Percentiles rank a stretch among this genome's conserved stretches.
phyloP scores from a whole-genome alignment of 2,113 vertebrate species.

The Murina feae region DNA sequence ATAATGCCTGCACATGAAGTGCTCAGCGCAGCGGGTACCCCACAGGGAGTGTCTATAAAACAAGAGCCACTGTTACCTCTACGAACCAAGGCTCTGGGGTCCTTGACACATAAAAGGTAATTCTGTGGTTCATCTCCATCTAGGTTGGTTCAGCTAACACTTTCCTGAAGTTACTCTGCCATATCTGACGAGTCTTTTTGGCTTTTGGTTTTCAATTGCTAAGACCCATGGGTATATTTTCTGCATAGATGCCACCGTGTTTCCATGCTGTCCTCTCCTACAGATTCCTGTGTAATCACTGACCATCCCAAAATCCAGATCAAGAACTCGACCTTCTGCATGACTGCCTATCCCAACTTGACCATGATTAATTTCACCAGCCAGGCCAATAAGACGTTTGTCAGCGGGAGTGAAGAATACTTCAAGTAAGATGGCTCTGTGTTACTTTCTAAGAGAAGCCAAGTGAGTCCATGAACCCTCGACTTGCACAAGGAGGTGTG shows the following conservation, averaged over 20 bases:
- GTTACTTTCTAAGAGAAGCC: not conserved
- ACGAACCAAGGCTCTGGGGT: not conserved
- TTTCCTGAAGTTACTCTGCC: not conserved
- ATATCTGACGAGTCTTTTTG: not conserved
- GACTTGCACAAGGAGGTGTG: not conserved
- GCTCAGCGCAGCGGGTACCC: not conserved
- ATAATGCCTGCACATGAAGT: not conserved
- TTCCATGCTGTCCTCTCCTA: not conserved
- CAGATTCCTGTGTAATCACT: conserved; percentile 92
- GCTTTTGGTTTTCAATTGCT: not conserved
- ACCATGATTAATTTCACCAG: conserved; percentile 91
- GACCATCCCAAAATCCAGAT: conserved; percentile 91
- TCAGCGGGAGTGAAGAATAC: conserved; percentile 98
- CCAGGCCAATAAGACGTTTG: conserved; percentile 90
- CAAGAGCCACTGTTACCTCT: not conserved
- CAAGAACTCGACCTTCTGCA: conserved; percentile 94
- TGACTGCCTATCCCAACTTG: conserved; percentile 93
- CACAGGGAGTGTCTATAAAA: rapidly evolving
- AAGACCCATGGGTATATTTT: rapidly evolving
- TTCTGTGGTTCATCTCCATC: not conserved
- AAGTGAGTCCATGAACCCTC: not conserved
- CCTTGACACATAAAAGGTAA: rapidly evolving
- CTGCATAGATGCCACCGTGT: not conserved
- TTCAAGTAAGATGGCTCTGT: conserved; percentile 91
- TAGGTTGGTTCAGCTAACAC: not conserved